A percentile compares a stretch with the other conserved stretches of the same genome.
Conservation (phyloP, 2,113 vertebrate species). For the Laticauda laticaudata region DNA sequence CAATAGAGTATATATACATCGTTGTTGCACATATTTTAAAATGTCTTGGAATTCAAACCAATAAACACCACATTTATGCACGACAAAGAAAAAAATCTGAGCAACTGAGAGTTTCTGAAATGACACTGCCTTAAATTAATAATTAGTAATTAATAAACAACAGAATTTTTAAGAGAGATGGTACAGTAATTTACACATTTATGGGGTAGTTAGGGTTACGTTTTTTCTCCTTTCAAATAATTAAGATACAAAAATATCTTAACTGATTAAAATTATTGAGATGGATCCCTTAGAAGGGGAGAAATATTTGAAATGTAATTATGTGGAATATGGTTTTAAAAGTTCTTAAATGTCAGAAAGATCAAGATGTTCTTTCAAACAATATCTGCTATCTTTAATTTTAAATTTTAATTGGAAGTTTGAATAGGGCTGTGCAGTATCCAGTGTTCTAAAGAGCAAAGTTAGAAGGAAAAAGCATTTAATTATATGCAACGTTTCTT, state of each 20-base stretch:
- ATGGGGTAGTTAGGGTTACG: neutral
- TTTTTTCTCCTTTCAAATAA: neutral
- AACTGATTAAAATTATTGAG: neutral
- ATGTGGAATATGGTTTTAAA: slow-evolving; percentile 8
- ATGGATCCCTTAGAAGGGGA: slow-evolving; percentile 14
- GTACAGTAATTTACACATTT: neutral
- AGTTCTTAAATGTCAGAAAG: slow-evolving; percentile 11
- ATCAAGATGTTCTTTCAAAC: slow-evolving; percentile 16
- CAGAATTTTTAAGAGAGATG: neutral
- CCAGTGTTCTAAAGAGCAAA: neutral
- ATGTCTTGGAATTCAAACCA: neutral
- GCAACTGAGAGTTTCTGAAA: neutral
- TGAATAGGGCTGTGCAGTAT: neutral
- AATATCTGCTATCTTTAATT: slow-evolving; percentile 16
- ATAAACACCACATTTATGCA: neutral
- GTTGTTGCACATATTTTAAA: neutral
- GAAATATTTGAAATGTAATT: slow-evolving; percentile 17
- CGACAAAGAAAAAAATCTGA: neutral
- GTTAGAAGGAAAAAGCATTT: neutral
- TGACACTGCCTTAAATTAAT: neutral
- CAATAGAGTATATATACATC: neutral
- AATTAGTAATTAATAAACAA: neutral
- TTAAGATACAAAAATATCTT: neutral
- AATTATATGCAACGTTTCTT: neutral
- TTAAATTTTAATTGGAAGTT: slow-evolving; percentile 18